These are phyloP conservation scores for Engystomops pustulosus DNA, from an alignment of 2,113 vertebrate genomes.

Conservation along the genomic window DNA sequence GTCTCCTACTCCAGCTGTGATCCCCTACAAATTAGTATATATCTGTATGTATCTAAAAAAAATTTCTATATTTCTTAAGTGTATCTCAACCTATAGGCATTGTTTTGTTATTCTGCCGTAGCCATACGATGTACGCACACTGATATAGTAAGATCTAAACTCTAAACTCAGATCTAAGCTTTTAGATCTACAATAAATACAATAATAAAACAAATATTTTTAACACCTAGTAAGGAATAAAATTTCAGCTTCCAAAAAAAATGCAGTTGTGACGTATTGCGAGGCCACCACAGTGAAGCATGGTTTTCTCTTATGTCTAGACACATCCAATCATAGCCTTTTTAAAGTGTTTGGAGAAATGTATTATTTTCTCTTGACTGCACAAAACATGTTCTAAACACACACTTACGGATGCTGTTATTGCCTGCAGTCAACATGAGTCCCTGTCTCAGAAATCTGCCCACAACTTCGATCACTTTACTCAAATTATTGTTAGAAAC, in stretches of 20 bases:
- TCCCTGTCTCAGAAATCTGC: slow-evolving; percentile 72
- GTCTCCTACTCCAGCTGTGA: too few species aligned
- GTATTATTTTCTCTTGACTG: slow-evolving; percentile 77
- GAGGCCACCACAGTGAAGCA: slow-evolving; percentile 6
- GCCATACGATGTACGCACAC: too few species aligned
- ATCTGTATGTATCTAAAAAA: too few species aligned
- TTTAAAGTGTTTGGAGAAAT: slow-evolving; percentile 80
- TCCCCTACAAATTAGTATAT: too few species aligned
- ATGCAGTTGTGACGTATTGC: too few species aligned
- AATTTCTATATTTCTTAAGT: too few species aligned
- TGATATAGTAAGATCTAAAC: too few species aligned
- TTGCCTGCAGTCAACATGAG: slow-evolving; percentile 75
- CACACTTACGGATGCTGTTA: slow-evolving; percentile 78
- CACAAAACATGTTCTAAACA: slow-evolving; percentile 78
- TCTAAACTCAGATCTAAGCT: too few species aligned
- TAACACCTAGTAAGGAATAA: not conserved
- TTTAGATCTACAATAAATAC: too few species aligned
- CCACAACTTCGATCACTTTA: slow-evolving; percentile 64
- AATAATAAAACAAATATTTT: too few species aligned
- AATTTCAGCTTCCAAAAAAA: not conserved
- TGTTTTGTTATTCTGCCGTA: too few species aligned
- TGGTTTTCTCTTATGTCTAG: slow-evolving; percentile 31
- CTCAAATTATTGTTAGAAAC: slow-evolving; percentile 71
- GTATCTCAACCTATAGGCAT: too few species aligned
- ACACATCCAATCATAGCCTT: slow-evolving; percentile 61